Conservation (phyloP, 2,113 vertebrate species). For the Diphyllodes magnificus region DNA sequence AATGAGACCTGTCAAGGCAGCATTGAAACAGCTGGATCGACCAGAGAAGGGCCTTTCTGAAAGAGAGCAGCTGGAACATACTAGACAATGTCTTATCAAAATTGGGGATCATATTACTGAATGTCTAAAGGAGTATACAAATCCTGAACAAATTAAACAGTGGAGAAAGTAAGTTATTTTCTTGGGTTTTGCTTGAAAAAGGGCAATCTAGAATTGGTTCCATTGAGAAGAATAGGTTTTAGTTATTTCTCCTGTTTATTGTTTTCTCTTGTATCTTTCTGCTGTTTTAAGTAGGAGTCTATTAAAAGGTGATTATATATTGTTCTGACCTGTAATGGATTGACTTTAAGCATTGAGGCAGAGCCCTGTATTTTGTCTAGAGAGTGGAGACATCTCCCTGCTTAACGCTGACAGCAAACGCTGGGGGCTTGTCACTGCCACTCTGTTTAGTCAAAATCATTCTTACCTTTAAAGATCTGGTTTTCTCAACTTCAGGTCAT, state of each 20-base stretch:
- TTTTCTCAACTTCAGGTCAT: not conserved
- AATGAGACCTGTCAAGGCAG: constrained; percentile 97
- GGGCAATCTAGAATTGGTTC: not conserved
- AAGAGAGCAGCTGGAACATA: constrained; percentile 95
- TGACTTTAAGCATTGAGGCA: not conserved
- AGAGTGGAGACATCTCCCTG: not conserved
- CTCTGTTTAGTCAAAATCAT: not conserved
- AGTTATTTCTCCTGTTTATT: not conserved
- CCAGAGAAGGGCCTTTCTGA: constrained; percentile 98
- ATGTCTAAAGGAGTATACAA: constrained; percentile 93
- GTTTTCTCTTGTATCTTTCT: not conserved
- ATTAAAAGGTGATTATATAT: not conserved
- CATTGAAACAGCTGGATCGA: constrained; percentile 93
- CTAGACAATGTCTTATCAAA: constrained; percentile 95
- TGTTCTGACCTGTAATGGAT: not conserved
- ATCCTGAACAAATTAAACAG: constrained; percentile 95
- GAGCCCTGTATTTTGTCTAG: not conserved
- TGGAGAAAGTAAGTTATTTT: constrained; percentile 89
- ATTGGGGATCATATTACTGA: constrained; percentile 98
- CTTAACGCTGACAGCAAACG: not conserved
- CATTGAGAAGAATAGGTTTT: not conserved
- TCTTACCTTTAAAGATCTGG: not conserved
- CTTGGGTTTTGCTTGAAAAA: not conserved
- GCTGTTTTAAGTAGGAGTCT: not conserved
- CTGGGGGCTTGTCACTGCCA: not conserved